phyloP scores from a whole-genome alignment of 35 echinoderm and acorn worm species.

The Apostichopus japonicus region DNA sequence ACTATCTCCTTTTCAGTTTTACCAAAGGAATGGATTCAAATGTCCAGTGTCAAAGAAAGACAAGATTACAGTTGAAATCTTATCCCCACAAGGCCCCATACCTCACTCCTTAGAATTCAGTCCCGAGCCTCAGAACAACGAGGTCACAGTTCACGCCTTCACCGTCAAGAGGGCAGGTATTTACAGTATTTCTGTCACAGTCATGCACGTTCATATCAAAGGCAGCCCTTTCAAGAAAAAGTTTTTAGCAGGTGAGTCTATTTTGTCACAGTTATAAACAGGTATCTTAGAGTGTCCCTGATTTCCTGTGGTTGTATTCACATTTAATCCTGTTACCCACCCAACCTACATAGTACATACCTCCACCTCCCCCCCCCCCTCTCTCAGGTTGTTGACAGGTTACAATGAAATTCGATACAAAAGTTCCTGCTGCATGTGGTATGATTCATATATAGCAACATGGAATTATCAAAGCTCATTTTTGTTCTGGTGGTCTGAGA shows the following conservation, averaged over 20 bases:
- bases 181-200: slow-evolving; percentile 59
- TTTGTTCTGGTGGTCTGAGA: no score
- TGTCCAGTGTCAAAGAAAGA: slow-evolving; percentile 65
- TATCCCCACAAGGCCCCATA: slow-evolving; percentile 69
- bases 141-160: slow-evolving; percentile 77
- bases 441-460: no score
- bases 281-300: no score
- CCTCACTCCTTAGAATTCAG: slow-evolving; percentile 78
- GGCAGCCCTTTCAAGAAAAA: slow-evolving; percentile 84
- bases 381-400: no score
- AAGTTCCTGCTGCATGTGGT: no score
- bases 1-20: slow-evolving; percentile 69
- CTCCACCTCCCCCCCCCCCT: no score
- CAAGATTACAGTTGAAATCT: slow-evolving; percentile 63
- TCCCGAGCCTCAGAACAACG: slow-evolving; percentile 51
- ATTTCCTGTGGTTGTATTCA: no score
- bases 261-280: neutral
- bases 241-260: slow-evolving; percentile 74
- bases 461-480: no score
- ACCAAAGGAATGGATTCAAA: slow-evolving; percentile 77
- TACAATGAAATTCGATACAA: no score
- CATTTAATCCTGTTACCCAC: no score
- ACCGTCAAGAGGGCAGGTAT: slow-evolving; percentile 79
- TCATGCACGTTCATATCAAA: slow-evolving; percentile 63
- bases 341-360: no score